phyloP scores from a whole-genome alignment of 2,113 vertebrate species.

The Melierax canorus region DNA sequence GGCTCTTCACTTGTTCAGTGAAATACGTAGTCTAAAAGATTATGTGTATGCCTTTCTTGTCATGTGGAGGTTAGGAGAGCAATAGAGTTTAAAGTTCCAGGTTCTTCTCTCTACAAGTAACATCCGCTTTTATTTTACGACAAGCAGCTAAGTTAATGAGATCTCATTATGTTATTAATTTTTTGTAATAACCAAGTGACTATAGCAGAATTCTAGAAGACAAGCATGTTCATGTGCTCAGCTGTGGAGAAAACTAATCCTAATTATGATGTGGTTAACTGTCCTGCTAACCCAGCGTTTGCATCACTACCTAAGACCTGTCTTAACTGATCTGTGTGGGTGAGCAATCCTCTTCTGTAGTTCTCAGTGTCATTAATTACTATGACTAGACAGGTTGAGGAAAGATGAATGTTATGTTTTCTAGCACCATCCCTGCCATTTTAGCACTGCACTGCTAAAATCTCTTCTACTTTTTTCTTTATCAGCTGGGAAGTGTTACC shows the following conservation, averaged over 20 bases:
- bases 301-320: background rate
- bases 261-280: background rate
- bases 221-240: background rate
- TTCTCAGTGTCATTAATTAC: background rate
- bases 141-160: background rate
- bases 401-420: background rate
- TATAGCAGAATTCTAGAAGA: background rate
- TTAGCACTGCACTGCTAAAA: background rate
- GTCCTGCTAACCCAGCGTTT: background rate
- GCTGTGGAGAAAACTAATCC: background rate
- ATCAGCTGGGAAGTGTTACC: background rate
- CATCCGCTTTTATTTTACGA: background rate
- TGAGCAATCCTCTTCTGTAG: background rate
- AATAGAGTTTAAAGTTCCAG: background rate
- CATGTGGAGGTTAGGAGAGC: background rate
- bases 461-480: constrained; percentile 20
- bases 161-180: background rate
- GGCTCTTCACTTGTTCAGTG: background rate
- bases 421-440: background rate
- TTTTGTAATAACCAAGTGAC: background rate
- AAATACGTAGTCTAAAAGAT: background rate
- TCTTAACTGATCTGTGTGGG: background rate
- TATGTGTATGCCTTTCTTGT: background rate
- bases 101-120: background rate
- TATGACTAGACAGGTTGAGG: background rate